A percentile compares a stretch with the other conserved stretches of the same genome.
Evolutionary conservation across 2,888 invertebrate genomes (phyloP).

Genomic region (Celastrina argiolus): DNA sequence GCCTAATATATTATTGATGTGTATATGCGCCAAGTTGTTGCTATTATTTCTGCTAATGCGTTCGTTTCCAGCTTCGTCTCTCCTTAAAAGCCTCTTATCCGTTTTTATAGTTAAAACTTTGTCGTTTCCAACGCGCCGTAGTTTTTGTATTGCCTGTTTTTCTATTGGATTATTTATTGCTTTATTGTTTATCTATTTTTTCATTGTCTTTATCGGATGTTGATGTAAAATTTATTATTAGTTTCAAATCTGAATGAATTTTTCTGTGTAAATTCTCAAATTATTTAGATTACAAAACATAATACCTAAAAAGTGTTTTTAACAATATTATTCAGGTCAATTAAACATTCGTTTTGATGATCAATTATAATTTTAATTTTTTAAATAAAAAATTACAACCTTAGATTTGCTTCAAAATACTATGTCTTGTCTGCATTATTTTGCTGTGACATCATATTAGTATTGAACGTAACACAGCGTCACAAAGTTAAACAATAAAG

Average conservation of each 20-base stretch:
- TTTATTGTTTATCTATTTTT: constrained; percentile 1
- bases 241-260: no score
- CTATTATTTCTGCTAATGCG: constrained; percentile 48
- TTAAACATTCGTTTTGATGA: no score
- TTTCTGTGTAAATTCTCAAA: no score
- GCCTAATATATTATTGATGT: constrained; percentile 36
- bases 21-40: constrained; percentile 51
- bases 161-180: constrained; percentile 27
- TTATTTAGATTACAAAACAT: no score
- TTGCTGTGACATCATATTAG: no score
- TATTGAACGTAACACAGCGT: not conserved
- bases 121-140: constrained; percentile 48
- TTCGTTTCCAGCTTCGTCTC: constrained; percentile 50
- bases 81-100: constrained; percentile 52
- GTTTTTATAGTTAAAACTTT: constrained; percentile 62
- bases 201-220: not conserved
- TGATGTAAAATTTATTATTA: no score
- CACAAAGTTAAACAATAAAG: constrained; percentile 19
- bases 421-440: no score
- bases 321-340: no score
- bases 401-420: no score
- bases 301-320: no score
- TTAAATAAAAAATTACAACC: no score
- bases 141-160: constrained; percentile 41
- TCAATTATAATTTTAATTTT: no score